Evolutionary conservation across 2,113 vertebrate species (phyloP).

Genomic region (Myotis lucifugus): DNA sequence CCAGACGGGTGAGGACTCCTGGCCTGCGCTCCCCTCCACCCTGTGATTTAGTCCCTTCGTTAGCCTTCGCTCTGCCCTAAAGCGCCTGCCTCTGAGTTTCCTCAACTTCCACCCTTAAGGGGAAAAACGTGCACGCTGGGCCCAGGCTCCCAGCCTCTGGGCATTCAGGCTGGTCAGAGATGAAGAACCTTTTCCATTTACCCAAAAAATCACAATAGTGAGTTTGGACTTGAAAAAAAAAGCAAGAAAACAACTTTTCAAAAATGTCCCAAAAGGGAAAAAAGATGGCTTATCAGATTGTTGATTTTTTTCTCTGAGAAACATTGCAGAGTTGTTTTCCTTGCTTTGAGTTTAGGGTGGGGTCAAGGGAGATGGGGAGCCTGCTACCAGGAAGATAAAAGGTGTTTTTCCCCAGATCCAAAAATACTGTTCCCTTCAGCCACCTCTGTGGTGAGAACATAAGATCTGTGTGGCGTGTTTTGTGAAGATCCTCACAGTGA

Average conservation of each 20-base stretch:
- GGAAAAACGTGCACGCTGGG: not conserved
- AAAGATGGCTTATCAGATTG: slow-evolving; percentile 27
- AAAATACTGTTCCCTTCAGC: not conserved
- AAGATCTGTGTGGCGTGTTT: not conserved
- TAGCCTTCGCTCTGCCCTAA: not conserved
- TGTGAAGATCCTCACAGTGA: slow-evolving; percentile 1
- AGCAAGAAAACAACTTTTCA: slow-evolving; percentile 48
- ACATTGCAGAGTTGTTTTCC: not conserved
- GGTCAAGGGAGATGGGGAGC: not conserved
- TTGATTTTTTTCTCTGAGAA: not conserved
- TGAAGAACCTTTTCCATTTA: not conserved
- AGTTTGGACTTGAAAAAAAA: not conserved
- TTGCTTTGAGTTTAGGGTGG: not conserved
- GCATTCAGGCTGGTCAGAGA: not conserved
- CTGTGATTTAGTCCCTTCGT: not conserved
- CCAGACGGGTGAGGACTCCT: not conserved
- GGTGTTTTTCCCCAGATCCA: slow-evolving; percentile 45
- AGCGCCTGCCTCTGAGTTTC: not conserved
- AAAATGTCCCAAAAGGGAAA: not conserved
- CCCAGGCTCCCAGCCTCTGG: not conserved
- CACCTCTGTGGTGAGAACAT: slow-evolving; percentile 33
- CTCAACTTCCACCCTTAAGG: not conserved
- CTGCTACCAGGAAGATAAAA: slow-evolving; percentile 49
- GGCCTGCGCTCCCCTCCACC: not conserved
- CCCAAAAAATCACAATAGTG: not conserved